Base-by-base conservation (phyloP, 2,113 vertebrate genomes). In the Dasyprocta punctata region DNA sequence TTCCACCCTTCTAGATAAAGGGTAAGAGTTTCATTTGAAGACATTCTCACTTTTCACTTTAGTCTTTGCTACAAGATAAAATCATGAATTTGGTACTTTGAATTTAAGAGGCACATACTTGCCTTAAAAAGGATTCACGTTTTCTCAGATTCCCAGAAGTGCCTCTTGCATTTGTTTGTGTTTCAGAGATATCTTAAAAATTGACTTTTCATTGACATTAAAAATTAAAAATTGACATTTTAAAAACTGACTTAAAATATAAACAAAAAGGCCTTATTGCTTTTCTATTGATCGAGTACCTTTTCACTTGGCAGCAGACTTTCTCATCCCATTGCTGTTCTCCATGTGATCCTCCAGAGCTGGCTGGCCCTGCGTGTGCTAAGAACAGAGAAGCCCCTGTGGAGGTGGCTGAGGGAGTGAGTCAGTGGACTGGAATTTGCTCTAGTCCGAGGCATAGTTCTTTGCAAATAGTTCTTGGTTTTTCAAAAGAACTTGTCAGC, bases 1-100 rank as follows among this genome's bases (percentile, higher is more conserved):
- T 63, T 69, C 6, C 13, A n/a, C 44, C 19, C 22, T 89, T 26
- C 95, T 89, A 44, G 28, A n/a, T 49, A 54, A 69, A 82, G 4
- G 22, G 58, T 30, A 60, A 94, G 77, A 28, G 26, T 97, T 97
- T 52, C 58, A 36, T 97, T 90, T 47, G 71, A 88, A 94, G 83
- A 28, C 7, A 78, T 95, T 69, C 73, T 97, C 90, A 88, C 93
- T 56, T 83, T 94, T 19, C 52, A 97, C 69, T 92, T 87, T 93
- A 58, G 86, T 75, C 92, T 96, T 69, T 78, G 54, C 86, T 93
- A 16, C 22, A 52, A 84, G 96, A 54, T 83, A 80, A 95, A 95
- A 73, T 67, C 49, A 52, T 52, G 5, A 44, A 1, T 65, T 75
- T 96, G 91, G 77, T 73, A 19, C 84, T 97, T 97, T 96, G 87